phyloP scores from a whole-genome alignment of 2,113 vertebrate genomes.

The Synodontis membranacea region DNA sequence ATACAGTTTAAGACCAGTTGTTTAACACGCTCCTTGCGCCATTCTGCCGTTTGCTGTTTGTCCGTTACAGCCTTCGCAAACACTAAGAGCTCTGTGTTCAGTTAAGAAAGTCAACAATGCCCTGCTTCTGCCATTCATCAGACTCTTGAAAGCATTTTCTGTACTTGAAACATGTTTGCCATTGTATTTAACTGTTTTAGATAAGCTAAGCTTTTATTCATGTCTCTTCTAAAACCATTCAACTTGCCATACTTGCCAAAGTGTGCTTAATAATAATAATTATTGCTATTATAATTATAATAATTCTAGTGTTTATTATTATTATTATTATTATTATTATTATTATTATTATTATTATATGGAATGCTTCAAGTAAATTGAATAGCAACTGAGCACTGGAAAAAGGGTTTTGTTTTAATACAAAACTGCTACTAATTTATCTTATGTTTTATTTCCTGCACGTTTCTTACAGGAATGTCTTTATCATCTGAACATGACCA shows the following conservation, averaged over 20 bases:
- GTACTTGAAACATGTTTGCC: background rate
- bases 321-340: background rate
- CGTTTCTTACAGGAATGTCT: slow-evolving; percentile 8
- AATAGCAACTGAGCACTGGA: background rate
- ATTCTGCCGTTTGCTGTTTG: slow-evolving; percentile 46
- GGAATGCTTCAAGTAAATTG: background rate
- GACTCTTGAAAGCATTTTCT: slow-evolving; percentile 9
- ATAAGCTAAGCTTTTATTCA: background rate
- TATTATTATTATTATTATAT: background rate
- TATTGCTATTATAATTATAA: background rate
- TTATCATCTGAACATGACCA: background rate
- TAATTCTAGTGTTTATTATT: background rate
- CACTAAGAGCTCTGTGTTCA: slow-evolving; percentile 9
- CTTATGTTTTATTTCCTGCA: background rate
- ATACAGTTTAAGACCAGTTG: slow-evolving; percentile 50
- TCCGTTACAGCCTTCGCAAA: slow-evolving; percentile 18
- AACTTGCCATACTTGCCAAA: background rate
- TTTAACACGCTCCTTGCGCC: slow-evolving; percentile 32
- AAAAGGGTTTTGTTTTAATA: background rate
- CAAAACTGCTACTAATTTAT: background rate
- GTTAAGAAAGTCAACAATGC: slow-evolving; percentile 27
- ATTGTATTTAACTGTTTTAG: background rate
- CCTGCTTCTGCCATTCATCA: slow-evolving; percentile 5
- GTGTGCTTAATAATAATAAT: background rate
- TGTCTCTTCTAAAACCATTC: background rate